Percentiles rank a stretch among this genome's conserved stretches.
These are phyloP conservation scores for Danio aesculapii DNA, from an alignment of 2,797 vertebrate genomes.

Conservation along the genomic window DNA sequence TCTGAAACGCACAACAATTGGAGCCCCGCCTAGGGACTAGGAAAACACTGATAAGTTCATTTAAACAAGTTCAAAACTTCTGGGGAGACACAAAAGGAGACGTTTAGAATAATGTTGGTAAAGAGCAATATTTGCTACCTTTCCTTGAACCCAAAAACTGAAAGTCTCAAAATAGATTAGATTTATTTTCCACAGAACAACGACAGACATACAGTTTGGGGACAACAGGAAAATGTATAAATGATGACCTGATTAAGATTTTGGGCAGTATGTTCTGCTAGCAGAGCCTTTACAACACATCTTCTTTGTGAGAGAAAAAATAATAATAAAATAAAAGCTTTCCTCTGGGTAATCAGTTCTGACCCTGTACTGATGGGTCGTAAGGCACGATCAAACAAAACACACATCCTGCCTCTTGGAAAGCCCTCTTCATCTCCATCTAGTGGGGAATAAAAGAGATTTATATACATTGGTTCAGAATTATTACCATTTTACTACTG, in stretches of 20 bases:
- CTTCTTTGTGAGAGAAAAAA: neutral
- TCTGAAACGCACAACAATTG: slow-evolving; percentile 55
- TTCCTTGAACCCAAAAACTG: neutral
- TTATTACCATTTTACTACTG: neutral
- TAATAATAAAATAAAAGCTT: neutral
- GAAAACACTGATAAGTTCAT: neutral
- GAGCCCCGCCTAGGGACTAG: neutral
- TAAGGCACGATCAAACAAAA: slow-evolving; percentile 81
- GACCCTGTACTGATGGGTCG: slow-evolving; percentile 63
- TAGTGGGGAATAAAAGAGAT: slow-evolving; percentile 66
- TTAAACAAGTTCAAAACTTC: neutral
- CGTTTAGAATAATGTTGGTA: neutral
- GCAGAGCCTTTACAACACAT: neutral
- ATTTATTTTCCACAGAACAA: neutral
- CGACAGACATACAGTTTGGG: neutral
- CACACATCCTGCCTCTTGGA: slow-evolving; percentile 85
- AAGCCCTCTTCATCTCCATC: slow-evolving; percentile 83
- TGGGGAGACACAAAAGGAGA: neutral
- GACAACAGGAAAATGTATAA: neutral
- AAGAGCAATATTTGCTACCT: neutral
- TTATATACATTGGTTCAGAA: neutral
- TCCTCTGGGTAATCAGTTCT: neutral
- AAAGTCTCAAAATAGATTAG: neutral
- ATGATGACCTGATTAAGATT: neutral
- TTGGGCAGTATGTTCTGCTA: neutral